phyloP scores from a whole-genome alignment of 2,797 vertebrate species.

The Enteromius thamalakanensis region DNA sequence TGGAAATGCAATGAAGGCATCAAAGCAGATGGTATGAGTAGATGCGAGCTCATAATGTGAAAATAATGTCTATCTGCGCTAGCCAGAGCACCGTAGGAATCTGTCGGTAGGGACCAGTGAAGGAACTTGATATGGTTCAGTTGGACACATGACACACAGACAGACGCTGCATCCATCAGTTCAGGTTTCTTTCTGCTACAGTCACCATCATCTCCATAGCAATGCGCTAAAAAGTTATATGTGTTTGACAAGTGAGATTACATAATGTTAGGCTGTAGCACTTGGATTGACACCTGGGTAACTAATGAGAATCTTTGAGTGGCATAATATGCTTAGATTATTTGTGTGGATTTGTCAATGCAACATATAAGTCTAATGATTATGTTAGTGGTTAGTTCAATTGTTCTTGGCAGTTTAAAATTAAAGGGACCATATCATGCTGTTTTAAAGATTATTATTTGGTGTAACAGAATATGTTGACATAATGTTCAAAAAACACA shows the following conservation, averaged over 20 bases:
- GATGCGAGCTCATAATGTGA: conserved; percentile 47
- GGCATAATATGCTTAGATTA: conserved; percentile 2
- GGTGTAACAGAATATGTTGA: no score
- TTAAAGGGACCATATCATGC: no score
- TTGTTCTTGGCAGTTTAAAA: no score
- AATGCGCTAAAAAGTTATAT: conserved; percentile 22
- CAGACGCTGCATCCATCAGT: conserved; percentile 3
- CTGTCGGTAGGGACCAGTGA: conserved; percentile 38
- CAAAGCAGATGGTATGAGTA: conserved; percentile 51
- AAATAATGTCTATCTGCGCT: conserved; percentile 48
- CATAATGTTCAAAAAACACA: no score
- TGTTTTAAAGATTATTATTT: no score
- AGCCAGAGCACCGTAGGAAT: conserved; percentile 53
- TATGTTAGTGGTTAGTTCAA: conserved; percentile 11
- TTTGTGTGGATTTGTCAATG: conserved; percentile 16
- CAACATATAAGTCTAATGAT: not conserved
- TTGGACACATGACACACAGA: conserved; percentile 21
- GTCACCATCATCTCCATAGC: conserved; percentile 42
- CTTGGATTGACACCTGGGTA: not conserved
- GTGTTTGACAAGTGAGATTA: conserved; percentile 36
- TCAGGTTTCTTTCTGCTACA: conserved; percentile 43
- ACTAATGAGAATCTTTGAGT: conserved; percentile 7
- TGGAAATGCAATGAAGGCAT: conserved; percentile 6
- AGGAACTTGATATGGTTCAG: conserved; percentile 46
- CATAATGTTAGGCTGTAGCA: conserved; percentile 16